A percentile compares a stretch with the other conserved stretches of the same genome.
phyloP scores from a whole-genome alignment of 2,888 invertebrate genomes.

The Sinodicranocentrus sp. region DNA sequence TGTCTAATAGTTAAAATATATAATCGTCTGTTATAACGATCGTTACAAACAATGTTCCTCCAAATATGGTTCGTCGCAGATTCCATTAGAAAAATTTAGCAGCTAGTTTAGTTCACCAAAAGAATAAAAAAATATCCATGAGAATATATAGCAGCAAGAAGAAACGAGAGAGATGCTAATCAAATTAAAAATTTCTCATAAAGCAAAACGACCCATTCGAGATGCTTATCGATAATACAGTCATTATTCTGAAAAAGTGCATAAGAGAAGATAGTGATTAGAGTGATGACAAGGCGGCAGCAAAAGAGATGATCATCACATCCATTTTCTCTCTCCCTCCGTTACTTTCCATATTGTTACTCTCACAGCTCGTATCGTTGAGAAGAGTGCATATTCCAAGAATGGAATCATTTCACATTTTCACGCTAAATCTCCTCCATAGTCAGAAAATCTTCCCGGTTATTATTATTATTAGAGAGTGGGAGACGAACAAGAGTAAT shows the following conservation, averaged over 20 bases:
- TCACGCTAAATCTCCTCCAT: neutral
- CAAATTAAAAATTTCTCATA: slow-evolving; percentile 50
- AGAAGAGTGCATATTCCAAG: slow-evolving; percentile 38
- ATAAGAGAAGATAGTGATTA: slow-evolving; percentile 61
- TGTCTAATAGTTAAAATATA: too few relatives aligned
- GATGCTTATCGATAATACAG: slow-evolving; percentile 66
- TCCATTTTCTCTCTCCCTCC: slow-evolving; percentile 16
- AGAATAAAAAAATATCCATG: neutral
- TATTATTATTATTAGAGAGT: slow-evolving; percentile 51
- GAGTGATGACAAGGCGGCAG: slow-evolving; percentile 70
- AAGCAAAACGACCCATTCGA: slow-evolving; percentile 9
- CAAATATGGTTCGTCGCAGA: too few relatives aligned
- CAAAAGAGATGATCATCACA: slow-evolving; percentile 8
- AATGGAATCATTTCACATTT: slow-evolving; percentile 23
- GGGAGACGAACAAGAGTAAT: slow-evolving; percentile 48
- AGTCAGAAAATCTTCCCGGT: slow-evolving; percentile 7
- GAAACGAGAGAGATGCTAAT: slow-evolving; percentile 29
- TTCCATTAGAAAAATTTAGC: too few relatives aligned
- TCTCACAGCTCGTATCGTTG: neutral
- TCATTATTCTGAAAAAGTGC: slow-evolving; percentile 60
- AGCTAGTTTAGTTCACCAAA: too few relatives aligned
- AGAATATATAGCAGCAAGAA: neutral
- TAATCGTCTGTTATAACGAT: too few relatives aligned
- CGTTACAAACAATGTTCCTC: too few relatives aligned
- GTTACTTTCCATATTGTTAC: neutral